These are phyloP conservation scores for Hirudo medicinalis DNA, from an alignment of 1,140 invertebrate genomes.

Conservation along the genomic window DNA sequence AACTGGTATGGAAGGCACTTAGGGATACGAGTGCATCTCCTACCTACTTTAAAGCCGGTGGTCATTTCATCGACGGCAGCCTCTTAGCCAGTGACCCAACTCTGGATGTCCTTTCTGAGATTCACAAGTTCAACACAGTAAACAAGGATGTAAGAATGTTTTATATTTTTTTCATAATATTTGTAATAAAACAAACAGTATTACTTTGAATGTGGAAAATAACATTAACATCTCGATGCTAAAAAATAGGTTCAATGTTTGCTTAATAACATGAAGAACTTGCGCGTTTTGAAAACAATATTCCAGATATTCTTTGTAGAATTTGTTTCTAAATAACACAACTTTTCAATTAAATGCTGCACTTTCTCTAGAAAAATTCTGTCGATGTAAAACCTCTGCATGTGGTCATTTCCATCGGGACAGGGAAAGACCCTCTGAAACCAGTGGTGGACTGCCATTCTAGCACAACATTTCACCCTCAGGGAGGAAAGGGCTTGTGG, in stretches of 20 bases:
- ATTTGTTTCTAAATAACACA: no score
- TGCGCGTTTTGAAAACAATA: no score
- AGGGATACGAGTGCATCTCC: conserved; percentile 82
- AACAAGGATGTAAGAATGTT: conserved; percentile 15
- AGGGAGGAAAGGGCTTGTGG: conserved; percentile 44
- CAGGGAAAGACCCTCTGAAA: conserved; percentile 38
- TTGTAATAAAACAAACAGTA: no score
- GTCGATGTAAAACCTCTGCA: conserved; percentile 26
- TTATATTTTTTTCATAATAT: no score
- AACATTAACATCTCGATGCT: no score
- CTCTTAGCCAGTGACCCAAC: conserved; percentile 93
- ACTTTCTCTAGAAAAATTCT: no score
- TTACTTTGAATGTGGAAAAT: no score
- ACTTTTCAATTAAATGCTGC: no score
- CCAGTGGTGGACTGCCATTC: conserved; percentile 57
- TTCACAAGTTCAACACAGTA: conserved; percentile 71
- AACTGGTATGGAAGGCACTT: conserved; percentile 73
- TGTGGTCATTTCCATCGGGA: conserved; percentile 44
- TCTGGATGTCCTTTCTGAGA: conserved; percentile 78
- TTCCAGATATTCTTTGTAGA: no score
- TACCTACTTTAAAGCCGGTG: conserved; percentile 74
- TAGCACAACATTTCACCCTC: conserved; percentile 56
- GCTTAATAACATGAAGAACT: no score
- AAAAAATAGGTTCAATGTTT: no score
- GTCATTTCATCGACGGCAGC: conserved; percentile 78